Percentiles rank a stretch among this genome's conserved stretches.
Conservation (phyloP, 1,140 invertebrate species). For the Drosophila equinoxialis region DNA sequence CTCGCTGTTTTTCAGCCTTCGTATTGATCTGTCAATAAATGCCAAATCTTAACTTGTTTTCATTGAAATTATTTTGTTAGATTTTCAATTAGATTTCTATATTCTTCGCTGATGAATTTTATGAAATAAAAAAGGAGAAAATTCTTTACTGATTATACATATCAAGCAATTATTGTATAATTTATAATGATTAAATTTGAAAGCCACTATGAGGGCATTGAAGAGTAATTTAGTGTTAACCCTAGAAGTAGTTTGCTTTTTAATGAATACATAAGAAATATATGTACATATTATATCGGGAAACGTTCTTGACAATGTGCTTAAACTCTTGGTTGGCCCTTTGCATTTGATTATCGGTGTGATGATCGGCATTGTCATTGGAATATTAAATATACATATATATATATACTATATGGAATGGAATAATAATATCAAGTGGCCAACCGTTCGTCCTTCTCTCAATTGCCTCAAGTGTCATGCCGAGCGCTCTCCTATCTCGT, state of each 20-base stretch:
- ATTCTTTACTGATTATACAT: too few relatives aligned
- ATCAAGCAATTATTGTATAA: neutral
- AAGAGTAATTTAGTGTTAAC: neutral
- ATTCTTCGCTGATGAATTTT: too few relatives aligned
- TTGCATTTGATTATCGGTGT: conserved; percentile 50
- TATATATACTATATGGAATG: neutral
- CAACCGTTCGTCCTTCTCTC: conserved; percentile 13
- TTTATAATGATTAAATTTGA: neutral
- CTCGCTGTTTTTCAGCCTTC: too few relatives aligned
- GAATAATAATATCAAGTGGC: conserved; percentile 45
- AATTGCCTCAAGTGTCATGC: conserved; percentile 52
- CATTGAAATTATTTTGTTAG: too few relatives aligned
- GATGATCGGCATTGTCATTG: conserved; percentile 42
- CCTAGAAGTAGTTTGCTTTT: neutral
- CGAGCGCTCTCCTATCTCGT: conserved; percentile 27
- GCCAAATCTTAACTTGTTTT: too few relatives aligned
- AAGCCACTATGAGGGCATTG: neutral
- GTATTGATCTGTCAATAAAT: too few relatives aligned
- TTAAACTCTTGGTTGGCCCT: conserved; percentile 66
- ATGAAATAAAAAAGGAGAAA: too few relatives aligned
- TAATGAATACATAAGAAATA: neutral
- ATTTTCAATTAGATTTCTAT: too few relatives aligned
- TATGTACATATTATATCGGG: neutral
- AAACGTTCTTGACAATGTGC: conserved; percentile 14
- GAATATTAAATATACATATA: conserved; percentile 9